phyloP scores from a whole-genome alignment of 2,113 vertebrate species.

The Barnardius zonarius region DNA sequence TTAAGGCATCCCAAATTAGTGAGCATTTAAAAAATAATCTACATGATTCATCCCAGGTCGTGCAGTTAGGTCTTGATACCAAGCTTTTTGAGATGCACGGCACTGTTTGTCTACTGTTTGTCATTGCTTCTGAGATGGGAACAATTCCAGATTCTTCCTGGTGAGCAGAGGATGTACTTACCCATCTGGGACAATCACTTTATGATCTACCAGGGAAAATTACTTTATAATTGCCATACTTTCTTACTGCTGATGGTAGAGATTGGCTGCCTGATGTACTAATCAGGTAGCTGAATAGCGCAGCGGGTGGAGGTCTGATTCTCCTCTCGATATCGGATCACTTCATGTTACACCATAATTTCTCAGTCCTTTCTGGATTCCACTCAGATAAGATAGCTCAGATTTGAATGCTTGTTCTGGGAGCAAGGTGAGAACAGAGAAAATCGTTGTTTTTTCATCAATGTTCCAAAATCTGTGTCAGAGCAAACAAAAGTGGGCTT shows the following conservation, averaged over 20 bases:
- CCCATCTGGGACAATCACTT: not conserved
- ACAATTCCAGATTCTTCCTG: not conserved
- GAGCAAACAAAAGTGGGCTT: not conserved
- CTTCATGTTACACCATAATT: not conserved
- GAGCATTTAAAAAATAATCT: not conserved
- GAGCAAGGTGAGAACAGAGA: not conserved
- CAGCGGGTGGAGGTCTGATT: not conserved
- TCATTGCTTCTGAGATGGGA: not conserved
- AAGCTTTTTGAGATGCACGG: not conserved
- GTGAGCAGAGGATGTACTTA: not conserved
- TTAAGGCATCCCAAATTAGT: not conserved
- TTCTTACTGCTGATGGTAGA: not conserved
- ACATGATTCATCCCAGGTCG: not conserved
- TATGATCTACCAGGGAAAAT: not conserved
- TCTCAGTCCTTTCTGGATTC: not conserved
- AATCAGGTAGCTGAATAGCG: not conserved
- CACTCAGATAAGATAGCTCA: not conserved
- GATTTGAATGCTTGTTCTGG: not conserved
- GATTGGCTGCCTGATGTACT: not conserved
- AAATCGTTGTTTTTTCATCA: not conserved
- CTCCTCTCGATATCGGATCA: not conserved
- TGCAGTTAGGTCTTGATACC: not conserved
- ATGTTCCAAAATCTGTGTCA: not conserved
- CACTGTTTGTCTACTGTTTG: not conserved
- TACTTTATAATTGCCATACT: not conserved